Evolutionary conservation across 2,888 invertebrate species (phyloP), one percentile per base, ranked within the genome.

Genomic region (Drosophila setosimentum): DNA sequence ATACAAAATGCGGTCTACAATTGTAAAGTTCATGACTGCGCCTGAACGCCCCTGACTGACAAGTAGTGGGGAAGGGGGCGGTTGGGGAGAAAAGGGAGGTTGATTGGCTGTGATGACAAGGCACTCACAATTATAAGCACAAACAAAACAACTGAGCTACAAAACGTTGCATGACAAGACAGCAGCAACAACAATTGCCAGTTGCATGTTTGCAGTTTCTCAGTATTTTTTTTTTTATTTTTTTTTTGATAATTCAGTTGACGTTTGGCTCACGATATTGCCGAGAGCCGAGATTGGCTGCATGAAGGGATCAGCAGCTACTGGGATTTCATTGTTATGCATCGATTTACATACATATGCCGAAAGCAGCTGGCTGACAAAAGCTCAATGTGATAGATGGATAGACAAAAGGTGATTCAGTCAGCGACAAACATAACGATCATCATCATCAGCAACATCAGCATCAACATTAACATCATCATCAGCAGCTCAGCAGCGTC

Each of bases 31-130:
- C 80, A 73, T 35, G 74, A 68, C 68, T 69, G 81, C 62, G 65
- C 71, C 69, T 81, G 83, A 85, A 81, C 83, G 84, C 81, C 88
- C 84, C 83, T 85, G 88, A 87, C 84, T 74, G 85, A 72, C 84
- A 75, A 69, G 67, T 73, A 70, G 49, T 42, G 29, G 21, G 21
- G 32, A 21, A 30, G 33, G 32, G 30, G 58, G 42, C 21, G 35
- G 60, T 53, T n/a, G 48, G n/a, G 1, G 29, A 55, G 24, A 55
- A 10, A 29, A 40, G 16, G n/a, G 11, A 29, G 37, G 11, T 6
- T 62, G 66, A 42, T 42, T 29, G 40, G 30, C 53, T 21, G 70
- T n/a, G 55, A 18, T 53, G 62, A 60, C 59, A 65, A 35, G 45
- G 55, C 50, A 60, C 53, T 61, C 57, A 75, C 86, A 85, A 84